A percentile compares a stretch with the other conserved stretches of the same genome.
Conservation (phyloP, 2,113 vertebrate genomes). For the Protobothrops mucrosquamatus region DNA sequence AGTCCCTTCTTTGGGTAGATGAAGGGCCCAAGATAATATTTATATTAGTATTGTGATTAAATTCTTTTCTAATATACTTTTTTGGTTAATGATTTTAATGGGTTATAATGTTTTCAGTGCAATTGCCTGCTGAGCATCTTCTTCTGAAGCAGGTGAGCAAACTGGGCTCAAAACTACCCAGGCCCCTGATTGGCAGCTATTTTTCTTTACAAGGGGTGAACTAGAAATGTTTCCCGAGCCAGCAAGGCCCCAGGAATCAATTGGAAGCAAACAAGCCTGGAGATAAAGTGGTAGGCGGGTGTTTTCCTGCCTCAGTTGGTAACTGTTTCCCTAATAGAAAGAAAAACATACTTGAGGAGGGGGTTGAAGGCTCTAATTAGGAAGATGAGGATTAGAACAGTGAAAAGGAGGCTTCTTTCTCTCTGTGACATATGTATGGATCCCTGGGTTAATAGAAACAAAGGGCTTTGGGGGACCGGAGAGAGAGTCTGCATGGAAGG, state of each 20-base stretch:
- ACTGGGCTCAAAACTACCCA: constrained; percentile 5
- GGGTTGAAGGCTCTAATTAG: constrained; percentile 31
- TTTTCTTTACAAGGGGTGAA: constrained; percentile 24
- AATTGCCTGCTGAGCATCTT: constrained; percentile 12
- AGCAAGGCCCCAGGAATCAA: constrained; percentile 21
- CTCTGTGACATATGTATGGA: constrained; percentile 23
- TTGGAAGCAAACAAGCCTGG: constrained; percentile 28
- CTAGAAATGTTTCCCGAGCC: constrained; percentile 27
- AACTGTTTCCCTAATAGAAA: constrained; percentile 42
- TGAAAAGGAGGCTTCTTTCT: constrained; percentile 24
- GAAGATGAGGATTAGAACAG: constrained; percentile 33
- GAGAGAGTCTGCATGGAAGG: not conserved
- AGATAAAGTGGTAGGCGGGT: constrained; percentile 35
- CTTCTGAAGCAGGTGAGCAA: constrained; percentile 25
- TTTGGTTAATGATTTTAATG: not conserved
- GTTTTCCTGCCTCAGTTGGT: constrained; percentile 38
- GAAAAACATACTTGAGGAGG: constrained; percentile 37
- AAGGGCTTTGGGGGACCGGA: constrained; percentile 6
- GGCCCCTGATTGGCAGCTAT: constrained; percentile 19
- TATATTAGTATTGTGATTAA: not conserved
- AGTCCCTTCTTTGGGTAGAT: not conserved
- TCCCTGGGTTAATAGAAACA: constrained; percentile 24
- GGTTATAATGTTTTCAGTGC: not conserved
- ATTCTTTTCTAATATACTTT: not conserved
- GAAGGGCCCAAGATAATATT: not conserved